Conservation (phyloP, 1,140 invertebrate species). For the Drosophila santomea region DNA sequence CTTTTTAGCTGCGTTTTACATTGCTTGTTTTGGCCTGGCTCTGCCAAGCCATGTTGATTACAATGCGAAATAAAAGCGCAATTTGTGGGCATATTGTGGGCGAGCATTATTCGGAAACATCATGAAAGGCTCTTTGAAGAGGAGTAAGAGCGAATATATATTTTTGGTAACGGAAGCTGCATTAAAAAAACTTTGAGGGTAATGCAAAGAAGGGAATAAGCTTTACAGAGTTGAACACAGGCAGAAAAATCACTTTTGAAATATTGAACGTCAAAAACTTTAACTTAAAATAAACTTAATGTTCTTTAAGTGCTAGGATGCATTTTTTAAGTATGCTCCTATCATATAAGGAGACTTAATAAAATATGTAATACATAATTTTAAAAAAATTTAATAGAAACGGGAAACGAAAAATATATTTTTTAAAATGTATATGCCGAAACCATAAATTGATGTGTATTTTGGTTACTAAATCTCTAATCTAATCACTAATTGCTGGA, state of each 20-base stretch:
- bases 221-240: too few species aligned
- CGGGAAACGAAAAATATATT: neutral
- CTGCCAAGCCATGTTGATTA: slow-evolving; percentile 45
- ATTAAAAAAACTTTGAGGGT: neutral
- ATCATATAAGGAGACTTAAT: too few species aligned
- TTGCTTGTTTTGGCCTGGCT: slow-evolving; percentile 37
- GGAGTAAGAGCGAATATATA: slow-evolving; percentile 6
- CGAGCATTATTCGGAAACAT: slow-evolving; percentile 32
- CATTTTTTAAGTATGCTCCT: too few species aligned
- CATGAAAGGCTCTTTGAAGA: slow-evolving; percentile 18
- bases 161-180: neutral
- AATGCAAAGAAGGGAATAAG: neutral
- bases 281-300: too few species aligned
- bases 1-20: slow-evolving; percentile 46
- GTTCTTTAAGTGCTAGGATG: too few species aligned
- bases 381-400: too few species aligned
- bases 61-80: slow-evolving; percentile 67
- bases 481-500: slow-evolving; percentile 5
- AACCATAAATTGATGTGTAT: neutral
- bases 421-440: too few species aligned
- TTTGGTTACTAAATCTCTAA: neutral
- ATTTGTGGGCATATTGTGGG: slow-evolving; percentile 71
- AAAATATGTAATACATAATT: too few species aligned
- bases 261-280: neutral
- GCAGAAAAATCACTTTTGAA: neutral